phyloP scores from a whole-genome alignment of 2,888 invertebrate genomes.

The Neoascia interrupta region DNA sequence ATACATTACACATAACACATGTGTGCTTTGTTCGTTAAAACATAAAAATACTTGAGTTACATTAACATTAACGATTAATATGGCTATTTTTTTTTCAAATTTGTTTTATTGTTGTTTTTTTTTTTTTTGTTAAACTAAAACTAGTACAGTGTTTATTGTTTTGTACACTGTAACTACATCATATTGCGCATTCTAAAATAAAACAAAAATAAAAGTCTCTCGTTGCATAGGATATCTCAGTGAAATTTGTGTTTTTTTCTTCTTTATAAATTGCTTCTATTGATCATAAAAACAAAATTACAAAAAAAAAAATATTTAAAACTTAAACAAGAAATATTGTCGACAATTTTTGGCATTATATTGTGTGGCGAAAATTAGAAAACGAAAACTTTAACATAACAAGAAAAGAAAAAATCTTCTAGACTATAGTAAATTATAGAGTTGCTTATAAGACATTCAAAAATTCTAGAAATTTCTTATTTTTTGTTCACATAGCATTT shows the following conservation, averaged over 20 bases:
- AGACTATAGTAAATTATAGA: conserved; percentile 49
- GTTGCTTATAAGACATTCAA: conserved; percentile 50
- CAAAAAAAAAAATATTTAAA: conserved; percentile 26
- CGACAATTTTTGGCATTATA: conserved; percentile 61
- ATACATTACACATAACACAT: conserved; percentile 62
- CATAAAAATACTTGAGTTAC: conserved; percentile 67
- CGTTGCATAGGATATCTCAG: conserved; percentile 67
- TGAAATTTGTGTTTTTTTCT: conserved; percentile 47
- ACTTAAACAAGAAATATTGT: conserved; percentile 44
- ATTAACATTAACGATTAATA: conserved; percentile 59
- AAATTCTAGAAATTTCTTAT: conserved; percentile 30
- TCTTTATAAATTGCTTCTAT: conserved; percentile 10
- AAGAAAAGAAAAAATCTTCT: conserved; percentile 36
- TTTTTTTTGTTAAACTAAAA: conserved; percentile 47
- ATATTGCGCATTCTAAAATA: conserved; percentile 35
- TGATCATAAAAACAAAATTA: conserved; percentile 33
- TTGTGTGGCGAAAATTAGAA: conserved; percentile 37
- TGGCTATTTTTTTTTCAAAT: conserved; percentile 60
- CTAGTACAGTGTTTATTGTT: conserved; percentile 33
- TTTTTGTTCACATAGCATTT: conserved; percentile 59
- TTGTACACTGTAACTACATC: conserved; percentile 14
- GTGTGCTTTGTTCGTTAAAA: conserved; percentile 53
- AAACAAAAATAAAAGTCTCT: conserved; percentile 56
- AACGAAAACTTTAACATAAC: conserved; percentile 10
- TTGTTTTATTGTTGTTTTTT: conserved; percentile 9